Conservation (phyloP, 2,888 invertebrate genomes). For the Lomographa bimaculata region DNA sequence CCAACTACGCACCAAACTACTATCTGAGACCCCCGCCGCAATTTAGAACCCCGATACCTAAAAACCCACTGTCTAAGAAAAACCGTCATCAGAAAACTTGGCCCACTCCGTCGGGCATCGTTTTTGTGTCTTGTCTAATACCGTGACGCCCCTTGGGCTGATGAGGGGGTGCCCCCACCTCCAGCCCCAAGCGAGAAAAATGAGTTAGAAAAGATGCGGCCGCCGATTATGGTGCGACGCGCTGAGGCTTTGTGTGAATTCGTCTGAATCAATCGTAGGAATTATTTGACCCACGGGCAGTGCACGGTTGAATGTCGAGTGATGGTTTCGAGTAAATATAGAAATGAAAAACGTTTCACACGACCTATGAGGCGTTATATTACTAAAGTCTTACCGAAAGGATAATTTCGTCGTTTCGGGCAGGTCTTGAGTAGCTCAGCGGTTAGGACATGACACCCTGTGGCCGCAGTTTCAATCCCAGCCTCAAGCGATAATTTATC, state of each 20-base stretch:
- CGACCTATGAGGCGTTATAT: too few relatives aligned
- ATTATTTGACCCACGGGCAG: slow-evolving; percentile 34
- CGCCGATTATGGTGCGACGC: slow-evolving; percentile 77
- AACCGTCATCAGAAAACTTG: slow-evolving; percentile 71
- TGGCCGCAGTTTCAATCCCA: too few relatives aligned
- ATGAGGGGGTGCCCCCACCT: slow-evolving; percentile 61
- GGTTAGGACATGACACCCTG: too few relatives aligned
- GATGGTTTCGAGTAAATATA: too few relatives aligned
- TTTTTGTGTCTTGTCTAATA: slow-evolving; percentile 84
- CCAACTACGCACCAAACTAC: too few relatives aligned
- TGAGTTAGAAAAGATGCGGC: slow-evolving; percentile 84
- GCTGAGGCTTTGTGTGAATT: slow-evolving; percentile 67
- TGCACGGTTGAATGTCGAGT: slow-evolving; percentile 18
- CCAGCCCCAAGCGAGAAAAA: slow-evolving; percentile 72
- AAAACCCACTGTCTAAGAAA: slow-evolving; percentile 45
- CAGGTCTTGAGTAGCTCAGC: too few relatives aligned
- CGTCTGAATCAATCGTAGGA: slow-evolving; percentile 75
- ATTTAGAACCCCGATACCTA: slow-evolving; percentile 36
- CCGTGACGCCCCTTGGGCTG: slow-evolving; percentile 76
- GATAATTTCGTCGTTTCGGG: too few relatives aligned
- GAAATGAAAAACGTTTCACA: too few relatives aligned
- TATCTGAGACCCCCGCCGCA: neutral
- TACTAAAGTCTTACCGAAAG: too few relatives aligned
- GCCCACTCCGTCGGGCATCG: slow-evolving; percentile 69
- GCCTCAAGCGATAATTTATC: too few relatives aligned